Base-by-base conservation (phyloP, 2,797 vertebrate genomes). In the Chelonia mydas region DNA sequence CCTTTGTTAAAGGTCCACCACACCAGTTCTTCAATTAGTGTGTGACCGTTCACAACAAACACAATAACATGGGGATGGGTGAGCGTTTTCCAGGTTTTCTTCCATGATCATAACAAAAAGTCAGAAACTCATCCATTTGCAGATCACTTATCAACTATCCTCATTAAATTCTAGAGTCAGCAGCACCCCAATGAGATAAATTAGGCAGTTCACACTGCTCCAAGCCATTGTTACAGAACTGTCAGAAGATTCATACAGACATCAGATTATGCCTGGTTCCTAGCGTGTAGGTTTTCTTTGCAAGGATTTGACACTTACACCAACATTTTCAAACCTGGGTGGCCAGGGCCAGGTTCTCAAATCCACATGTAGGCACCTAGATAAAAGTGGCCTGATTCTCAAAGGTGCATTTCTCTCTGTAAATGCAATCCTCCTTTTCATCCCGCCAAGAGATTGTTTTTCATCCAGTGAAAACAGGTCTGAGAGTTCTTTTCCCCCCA, bases 401-500 rank as follows among this genome's bases (percentile, higher is more conserved):
- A 7, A 91, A 96, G 95, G 92, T 72, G 37, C 3, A 7, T 92
- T 92, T 95, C n/a, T 91, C 37, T n/a, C 41, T 37, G 17, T 47
- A 76, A 85, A 7, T 31, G 2, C 65, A 81, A 55, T 19, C 17
- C 82, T 88, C 45, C 61, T 74, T 85, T 95, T 91, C 91, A 49
- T 50, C 91, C 33, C 53, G 78, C 54, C 21, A 57, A 78, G 96
- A 61, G 27, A 33, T 0, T 0, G 49, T 87, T 77, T 59, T 61
- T 87, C 4, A 72, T 88, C 65, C 78, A 83, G 3, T 83, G 68
- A 86, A 89, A 84, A 84, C 37, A 93, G 76, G 90, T 59, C 86
- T 83, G 78, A n/a, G 37, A 23, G 17, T 28, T 95, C 31, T 92
- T 9, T 83, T 93, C 59, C 59, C 28, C 85, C 91, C 78, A 51